These are phyloP conservation scores for Anas bernieri DNA, from an alignment of 2,797 vertebrate species.

Conservation along the genomic window DNA sequence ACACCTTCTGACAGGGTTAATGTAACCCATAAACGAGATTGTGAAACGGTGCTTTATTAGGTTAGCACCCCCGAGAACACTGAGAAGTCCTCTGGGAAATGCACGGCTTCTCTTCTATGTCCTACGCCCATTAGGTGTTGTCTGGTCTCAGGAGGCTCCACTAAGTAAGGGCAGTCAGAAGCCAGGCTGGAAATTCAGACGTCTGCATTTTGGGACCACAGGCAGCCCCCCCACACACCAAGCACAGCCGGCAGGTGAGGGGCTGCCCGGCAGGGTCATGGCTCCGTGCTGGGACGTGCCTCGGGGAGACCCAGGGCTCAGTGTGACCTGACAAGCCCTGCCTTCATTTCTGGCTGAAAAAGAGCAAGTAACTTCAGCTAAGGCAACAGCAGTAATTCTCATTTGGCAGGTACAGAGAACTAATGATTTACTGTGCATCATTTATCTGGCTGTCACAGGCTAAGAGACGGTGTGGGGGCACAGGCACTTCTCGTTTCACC, in stretches of 20 bases:
- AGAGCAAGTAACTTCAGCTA: background rate
- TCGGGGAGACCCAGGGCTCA: background rate
- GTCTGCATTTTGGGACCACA: background rate
- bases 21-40: background rate
- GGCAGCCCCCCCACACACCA: background rate
- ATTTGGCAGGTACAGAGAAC: background rate
- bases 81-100: background rate
- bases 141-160: background rate
- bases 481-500: background rate
- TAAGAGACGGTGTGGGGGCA: background rate
- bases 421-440: background rate
- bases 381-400: background rate
- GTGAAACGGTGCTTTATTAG: background rate
- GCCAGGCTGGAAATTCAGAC: background rate
- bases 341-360: background rate
- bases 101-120: background rate
- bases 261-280: background rate
- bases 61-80: background rate
- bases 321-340: background rate
- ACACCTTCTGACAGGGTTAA: background rate
- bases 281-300: background rate
- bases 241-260: background rate
- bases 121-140: constrained; percentile 12
- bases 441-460: background rate
- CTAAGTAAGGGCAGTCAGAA: constrained; percentile 15